phyloP scores from a whole-genome alignment of 2,888 invertebrate species.

The Gasteruption jaculator region DNA sequence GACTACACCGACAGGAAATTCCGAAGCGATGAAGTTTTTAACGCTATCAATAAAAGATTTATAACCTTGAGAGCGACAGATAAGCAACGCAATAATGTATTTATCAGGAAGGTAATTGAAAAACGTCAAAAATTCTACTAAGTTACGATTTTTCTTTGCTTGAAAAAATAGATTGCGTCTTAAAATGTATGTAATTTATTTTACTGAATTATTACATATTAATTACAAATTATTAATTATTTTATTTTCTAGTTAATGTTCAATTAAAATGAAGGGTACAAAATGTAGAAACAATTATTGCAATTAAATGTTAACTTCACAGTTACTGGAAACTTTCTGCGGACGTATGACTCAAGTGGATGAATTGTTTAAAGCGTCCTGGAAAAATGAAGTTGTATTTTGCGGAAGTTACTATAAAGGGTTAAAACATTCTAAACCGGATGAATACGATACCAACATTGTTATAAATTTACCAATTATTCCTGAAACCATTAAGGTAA shows the following conservation, averaged over 20 bases:
- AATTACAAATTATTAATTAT: slow-evolving; percentile 3
- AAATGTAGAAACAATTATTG: too few species aligned
- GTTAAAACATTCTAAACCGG: slow-evolving; percentile 58
- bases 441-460: slow-evolving; percentile 62
- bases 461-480: slow-evolving; percentile 56
- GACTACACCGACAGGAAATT: too few species aligned
- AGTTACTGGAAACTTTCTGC: slow-evolving; percentile 34
- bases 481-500: slow-evolving; percentile 44
- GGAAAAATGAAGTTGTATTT: slow-evolving; percentile 46
- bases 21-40: slow-evolving; percentile 27
- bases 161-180: too few species aligned
- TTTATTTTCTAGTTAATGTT: background rate
- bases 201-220: background rate
- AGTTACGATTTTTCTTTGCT: too few species aligned
- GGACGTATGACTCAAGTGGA: slow-evolving; percentile 37
- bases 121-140: background rate
- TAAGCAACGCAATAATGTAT: slow-evolving; percentile 23
- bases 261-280: slow-evolving; percentile 15
- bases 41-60: slow-evolving; percentile 26
- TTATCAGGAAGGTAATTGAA: slow-evolving; percentile 25
- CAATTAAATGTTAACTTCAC: too few species aligned
- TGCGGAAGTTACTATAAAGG: slow-evolving; percentile 62
- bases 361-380: slow-evolving; percentile 41
- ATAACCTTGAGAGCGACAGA: slow-evolving; percentile 28
- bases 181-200: too few species aligned